Conservation (phyloP, 2,888 invertebrate genomes). For the Crossocerus cetratus region DNA sequence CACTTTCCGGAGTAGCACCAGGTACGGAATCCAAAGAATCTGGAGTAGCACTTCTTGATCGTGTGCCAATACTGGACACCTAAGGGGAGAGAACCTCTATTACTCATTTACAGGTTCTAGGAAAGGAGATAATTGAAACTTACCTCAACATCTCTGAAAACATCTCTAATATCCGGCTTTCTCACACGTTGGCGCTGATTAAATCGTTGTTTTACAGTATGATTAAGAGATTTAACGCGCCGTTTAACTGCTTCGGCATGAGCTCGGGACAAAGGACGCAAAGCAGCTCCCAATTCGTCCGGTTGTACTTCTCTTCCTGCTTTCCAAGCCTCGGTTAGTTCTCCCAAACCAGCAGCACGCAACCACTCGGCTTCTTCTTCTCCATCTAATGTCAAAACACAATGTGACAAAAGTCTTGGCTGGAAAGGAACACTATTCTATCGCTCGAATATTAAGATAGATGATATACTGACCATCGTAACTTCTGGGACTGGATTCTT, state of each 20-base stretch:
- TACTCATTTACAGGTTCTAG: neutral
- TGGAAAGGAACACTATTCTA: neutral
- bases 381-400: constrained; percentile 79
- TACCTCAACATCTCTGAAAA: constrained; percentile 90
- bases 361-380: constrained; percentile 89
- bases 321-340: constrained; percentile 84
- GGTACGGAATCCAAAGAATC: constrained; percentile 90
- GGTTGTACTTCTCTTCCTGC: constrained; percentile 82
- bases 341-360: constrained; percentile 84
- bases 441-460: neutral
- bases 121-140: constrained; percentile 34
- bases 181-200: constrained; percentile 78
- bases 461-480: constrained; percentile 66
- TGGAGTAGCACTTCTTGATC: constrained; percentile 92
- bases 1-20: constrained; percentile 77
- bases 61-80: constrained; percentile 89
- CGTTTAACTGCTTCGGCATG: constrained; percentile 88
- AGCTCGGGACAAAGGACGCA: constrained; percentile 81
- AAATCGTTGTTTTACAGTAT: constrained; percentile 82
- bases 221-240: constrained; percentile 86
- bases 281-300: constrained; percentile 79
- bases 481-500: constrained; percentile 78
- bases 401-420: neutral
- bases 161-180: constrained; percentile 89
- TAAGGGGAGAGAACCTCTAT: constrained; percentile 71